Evolutionary conservation across 2,888 invertebrate genomes (phyloP).

Genomic region (Pomacea canaliculata): DNA sequence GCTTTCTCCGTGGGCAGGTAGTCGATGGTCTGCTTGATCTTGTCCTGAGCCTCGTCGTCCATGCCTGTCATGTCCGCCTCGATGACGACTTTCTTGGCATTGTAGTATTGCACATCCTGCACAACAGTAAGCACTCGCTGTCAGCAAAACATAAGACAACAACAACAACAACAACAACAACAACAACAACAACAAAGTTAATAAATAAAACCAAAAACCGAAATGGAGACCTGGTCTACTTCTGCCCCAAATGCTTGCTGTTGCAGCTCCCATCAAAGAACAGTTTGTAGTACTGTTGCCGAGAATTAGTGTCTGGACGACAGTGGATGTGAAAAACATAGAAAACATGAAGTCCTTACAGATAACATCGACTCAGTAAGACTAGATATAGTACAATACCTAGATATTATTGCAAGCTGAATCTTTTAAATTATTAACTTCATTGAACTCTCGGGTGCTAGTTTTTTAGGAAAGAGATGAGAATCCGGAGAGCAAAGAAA

Average conservation of each 20-base stretch:
- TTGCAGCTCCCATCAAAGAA: background rate
- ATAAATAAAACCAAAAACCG: no score
- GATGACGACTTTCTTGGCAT: slow-evolving; percentile 81
- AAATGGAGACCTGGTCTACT: background rate
- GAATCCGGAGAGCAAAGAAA: no score
- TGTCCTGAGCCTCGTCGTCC: slow-evolving; percentile 28
- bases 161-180: background rate
- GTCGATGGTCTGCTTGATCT: slow-evolving; percentile 32
- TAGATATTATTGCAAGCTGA: no score
- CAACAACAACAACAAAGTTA: background rate
- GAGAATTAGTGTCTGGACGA: no score
- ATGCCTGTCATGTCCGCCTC: slow-evolving; percentile 38
- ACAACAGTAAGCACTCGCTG: background rate
- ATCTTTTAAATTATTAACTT: no score
- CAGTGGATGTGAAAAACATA: no score
- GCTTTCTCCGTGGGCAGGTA: slow-evolving; percentile 68
- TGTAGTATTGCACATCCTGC: slow-evolving; percentile 76
- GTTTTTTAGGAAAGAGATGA: no score
- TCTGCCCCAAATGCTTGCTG: background rate
- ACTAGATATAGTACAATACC: no score
- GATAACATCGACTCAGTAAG: no score
- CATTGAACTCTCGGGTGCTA: no score
- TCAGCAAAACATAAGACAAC: background rate
- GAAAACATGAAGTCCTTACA: no score
- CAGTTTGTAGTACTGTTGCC: background rate